Conservation (phyloP, 2,888 invertebrate species). For the Unio pictorum region DNA sequence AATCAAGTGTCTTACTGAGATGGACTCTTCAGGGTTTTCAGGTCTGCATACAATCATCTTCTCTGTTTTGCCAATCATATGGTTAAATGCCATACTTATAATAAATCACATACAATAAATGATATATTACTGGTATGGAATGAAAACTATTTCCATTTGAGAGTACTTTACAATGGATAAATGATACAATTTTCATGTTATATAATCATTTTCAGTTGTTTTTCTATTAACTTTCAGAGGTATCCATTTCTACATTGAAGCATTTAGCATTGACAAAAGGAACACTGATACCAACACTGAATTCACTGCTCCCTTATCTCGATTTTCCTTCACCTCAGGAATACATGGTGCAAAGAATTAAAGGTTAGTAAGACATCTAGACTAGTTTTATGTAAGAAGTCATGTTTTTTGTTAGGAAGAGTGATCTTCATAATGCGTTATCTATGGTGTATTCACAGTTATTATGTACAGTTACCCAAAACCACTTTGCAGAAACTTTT, state of each 20-base stretch:
- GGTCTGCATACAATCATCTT: too few species aligned
- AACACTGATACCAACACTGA: constrained; percentile 76
- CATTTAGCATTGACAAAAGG: constrained; percentile 79
- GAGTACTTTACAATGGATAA: not conserved
- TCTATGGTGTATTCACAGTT: not conserved
- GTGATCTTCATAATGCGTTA: not conserved
- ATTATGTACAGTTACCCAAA: too few species aligned
- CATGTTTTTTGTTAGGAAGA: not conserved
- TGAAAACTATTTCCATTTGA: too few species aligned
- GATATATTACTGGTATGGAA: too few species aligned
- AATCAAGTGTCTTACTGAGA: too few species aligned
- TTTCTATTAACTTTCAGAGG: constrained; percentile 68
- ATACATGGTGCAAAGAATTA: constrained; percentile 85
- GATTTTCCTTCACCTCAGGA: constrained; percentile 88
- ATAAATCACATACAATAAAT: too few species aligned
- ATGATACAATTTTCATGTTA: not conserved
- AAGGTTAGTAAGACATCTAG: constrained; percentile 44
- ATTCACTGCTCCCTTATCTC: constrained; percentile 83
- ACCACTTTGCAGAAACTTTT: too few species aligned
- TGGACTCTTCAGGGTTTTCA: too few species aligned
- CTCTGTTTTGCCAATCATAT: too few species aligned
- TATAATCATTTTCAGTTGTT: not conserved
- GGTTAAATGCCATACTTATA: too few species aligned
- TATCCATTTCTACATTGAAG: constrained; percentile 82
- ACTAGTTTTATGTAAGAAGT: not conserved